Conservation (phyloP, 2,888 invertebrate genomes). For the Flabesymbios commensalis region DNA sequence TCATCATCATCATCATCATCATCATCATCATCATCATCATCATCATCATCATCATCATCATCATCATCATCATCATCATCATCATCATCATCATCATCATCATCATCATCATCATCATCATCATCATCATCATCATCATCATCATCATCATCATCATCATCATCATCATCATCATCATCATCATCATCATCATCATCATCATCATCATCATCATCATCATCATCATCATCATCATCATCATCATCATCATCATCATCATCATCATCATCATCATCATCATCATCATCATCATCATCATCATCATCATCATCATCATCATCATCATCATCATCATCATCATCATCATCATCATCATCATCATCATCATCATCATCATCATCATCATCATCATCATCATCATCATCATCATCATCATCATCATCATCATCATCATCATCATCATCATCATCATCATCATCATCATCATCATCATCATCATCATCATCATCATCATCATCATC, state of each 20-base stretch:
- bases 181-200: not conserved
- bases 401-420: not conserved
- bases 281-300: not conserved
- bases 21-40: not conserved
- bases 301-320: not conserved
- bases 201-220: not conserved
- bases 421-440: not conserved
- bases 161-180: not conserved
- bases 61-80: not conserved
- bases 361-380: not conserved
- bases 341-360: not conserved
- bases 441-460: not conserved
- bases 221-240: not conserved
- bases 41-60: not conserved
- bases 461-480: not conserved
- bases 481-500: not conserved
- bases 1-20: not conserved
- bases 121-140: not conserved
- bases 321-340: not conserved
- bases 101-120: not conserved
- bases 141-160: not conserved
- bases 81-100: not conserved
- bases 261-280: not conserved
- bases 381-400: not conserved
- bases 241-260: not conserved